Base-by-base conservation (phyloP, 2,888 invertebrate genomes). In the Synanthedon formicaeformis region DNA sequence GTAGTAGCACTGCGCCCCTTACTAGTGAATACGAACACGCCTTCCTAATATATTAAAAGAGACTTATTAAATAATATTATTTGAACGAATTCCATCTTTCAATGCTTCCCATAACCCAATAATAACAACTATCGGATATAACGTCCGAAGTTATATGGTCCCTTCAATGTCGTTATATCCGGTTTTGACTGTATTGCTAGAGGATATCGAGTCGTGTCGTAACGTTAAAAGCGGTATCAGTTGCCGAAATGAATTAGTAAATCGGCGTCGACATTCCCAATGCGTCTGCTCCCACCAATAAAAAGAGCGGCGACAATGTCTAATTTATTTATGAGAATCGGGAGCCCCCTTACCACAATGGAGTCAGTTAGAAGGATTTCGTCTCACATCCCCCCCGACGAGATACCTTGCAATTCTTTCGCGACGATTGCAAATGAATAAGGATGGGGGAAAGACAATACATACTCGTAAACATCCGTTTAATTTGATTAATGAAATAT, bases 241-340 rank as follows among this genome's bases (percentile, higher is more conserved):
- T 73, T 77, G 81, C 78, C 81, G 73, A 82, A 81, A 79, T 79
- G 76, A 81, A 84, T 84, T 81, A 83, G 81, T 79, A 71, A 84
- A 81, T 79, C 75, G 77, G 68, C 78, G 71, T 78, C 73, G 81
- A 81, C 81, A 82, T 85, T 85, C 81, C 73, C 72, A 57, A 66
- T 65, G 68, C 65, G 75, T 71, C 74, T 66, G 66, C 65, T 63
- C 71, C 59, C 67, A 60, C 58, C 65, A 69, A 64, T 72, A 81
- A 85, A 84, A 85, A 85, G 73, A 71, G 64, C 63, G 62, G 65
- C 66, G 67, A 69, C 72, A 70, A 75, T 63, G 69, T 64, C 71
- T 81, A 82, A 82, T 83, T 82, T 84, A 84, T 84, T 81, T 81
- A 85, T 84, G 79, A 85, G 81, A 80, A 69, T 71, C 78, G 56